Conservation (phyloP, 2,888 invertebrate species). For the Callyntrura guangdongensis region DNA sequence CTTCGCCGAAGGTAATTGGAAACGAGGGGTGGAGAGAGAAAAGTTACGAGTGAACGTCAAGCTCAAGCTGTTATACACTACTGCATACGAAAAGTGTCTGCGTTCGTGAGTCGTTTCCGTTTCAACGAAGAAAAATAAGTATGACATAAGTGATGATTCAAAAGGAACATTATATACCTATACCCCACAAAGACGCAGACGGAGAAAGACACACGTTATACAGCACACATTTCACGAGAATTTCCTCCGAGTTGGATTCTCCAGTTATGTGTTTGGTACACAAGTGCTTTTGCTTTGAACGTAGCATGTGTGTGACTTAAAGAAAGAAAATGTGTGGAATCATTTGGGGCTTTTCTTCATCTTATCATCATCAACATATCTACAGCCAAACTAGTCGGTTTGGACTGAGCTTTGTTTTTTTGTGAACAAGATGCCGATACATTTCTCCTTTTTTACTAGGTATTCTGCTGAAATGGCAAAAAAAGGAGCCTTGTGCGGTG, state of each 20-base stretch:
- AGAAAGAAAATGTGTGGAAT: conserved; percentile 1
- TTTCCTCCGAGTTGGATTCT: background rate
- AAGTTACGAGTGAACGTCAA: conserved; percentile 21
- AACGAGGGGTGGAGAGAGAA: conserved; percentile 44
- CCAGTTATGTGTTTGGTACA: background rate
- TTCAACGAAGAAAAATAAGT: conserved; percentile 21
- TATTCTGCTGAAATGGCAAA: background rate
- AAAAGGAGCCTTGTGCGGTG: conserved; percentile 63
- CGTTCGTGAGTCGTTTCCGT: too few relatives aligned
- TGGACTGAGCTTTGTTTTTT: too few relatives aligned
- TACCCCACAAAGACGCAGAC: too few relatives aligned
- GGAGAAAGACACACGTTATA: too few relatives aligned
- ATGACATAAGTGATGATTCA: conserved; percentile 62
- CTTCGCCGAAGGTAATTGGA: conserved; percentile 55
- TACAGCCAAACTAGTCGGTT: too few relatives aligned
- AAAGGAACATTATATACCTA: conserved; percentile 45
- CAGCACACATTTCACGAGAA: background rate
- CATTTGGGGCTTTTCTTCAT: conserved; percentile 15
- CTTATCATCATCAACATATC: background rate
- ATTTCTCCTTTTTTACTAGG: background rate
- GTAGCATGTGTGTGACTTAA: background rate
- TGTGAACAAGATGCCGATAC: too few relatives aligned
- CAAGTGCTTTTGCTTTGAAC: background rate
- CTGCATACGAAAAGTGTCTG: too few relatives aligned
- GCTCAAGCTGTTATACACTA: background rate